A percentile compares a stretch with the other conserved stretches of the same genome.
Conservation (phyloP, 2,888 invertebrate species). For the Epinotia ramella region DNA sequence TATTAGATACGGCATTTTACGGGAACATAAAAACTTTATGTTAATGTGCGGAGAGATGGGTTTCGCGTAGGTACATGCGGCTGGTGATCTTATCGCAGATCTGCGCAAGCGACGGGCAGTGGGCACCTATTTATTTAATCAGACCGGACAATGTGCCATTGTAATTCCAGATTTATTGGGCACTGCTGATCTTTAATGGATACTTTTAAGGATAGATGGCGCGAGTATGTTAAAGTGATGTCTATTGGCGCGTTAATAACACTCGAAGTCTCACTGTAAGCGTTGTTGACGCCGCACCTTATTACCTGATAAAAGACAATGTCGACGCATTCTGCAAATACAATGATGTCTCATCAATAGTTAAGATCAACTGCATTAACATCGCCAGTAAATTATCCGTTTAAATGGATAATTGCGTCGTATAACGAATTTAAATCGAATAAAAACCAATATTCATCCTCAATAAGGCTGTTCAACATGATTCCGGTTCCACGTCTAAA, state of each 20-base stretch:
- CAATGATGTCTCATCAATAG: constrained; percentile 6
- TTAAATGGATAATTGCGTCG: not conserved
- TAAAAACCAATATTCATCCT: constrained; percentile 27
- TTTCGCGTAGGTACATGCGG: constrained; percentile 66
- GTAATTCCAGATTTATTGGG: constrained; percentile 80
- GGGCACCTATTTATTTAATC: constrained; percentile 83
- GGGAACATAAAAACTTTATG: constrained; percentile 61
- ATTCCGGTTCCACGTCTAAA: constrained; percentile 31
- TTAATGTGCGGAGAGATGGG: constrained; percentile 55
- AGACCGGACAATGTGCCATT: constrained; percentile 84
- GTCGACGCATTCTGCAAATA: not conserved
- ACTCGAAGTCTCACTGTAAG: not conserved
- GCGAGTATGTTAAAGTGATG: constrained; percentile 42
- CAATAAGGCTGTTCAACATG: constrained; percentile 17
- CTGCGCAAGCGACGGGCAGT: constrained; percentile 75
- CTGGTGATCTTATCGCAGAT: constrained; percentile 75
- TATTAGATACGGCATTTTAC: constrained; percentile 45
- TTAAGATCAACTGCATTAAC: constrained; percentile 9
- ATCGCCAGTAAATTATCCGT: not conserved
- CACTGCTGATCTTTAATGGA: constrained; percentile 69
- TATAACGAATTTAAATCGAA: constrained; percentile 26
- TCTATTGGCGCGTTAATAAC: constrained; percentile 29
- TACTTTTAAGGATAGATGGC: constrained; percentile 61
- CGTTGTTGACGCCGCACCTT: not conserved
- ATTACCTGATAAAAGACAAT: not conserved